Evolutionary conservation across 2,113 vertebrate genomes (phyloP).

Genomic region (Gadus chalcogrammus): DNA sequence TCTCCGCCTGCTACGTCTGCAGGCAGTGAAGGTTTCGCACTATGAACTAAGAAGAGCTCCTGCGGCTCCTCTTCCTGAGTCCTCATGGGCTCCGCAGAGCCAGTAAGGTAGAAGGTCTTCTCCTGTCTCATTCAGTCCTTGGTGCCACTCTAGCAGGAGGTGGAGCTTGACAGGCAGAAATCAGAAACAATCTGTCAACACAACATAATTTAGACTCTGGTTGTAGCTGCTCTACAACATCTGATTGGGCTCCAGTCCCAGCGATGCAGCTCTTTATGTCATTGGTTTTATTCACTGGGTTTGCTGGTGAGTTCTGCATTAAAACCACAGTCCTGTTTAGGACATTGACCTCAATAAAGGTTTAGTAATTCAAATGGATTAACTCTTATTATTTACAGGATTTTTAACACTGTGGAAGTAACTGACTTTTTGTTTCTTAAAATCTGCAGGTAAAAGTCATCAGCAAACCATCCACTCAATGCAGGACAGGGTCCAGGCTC

Average conservation of each 20-base stretch:
- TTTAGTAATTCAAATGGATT: background rate
- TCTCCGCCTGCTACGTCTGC: too few relatives aligned
- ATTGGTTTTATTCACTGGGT: background rate
- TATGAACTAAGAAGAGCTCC: background rate
- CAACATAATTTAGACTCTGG: background rate
- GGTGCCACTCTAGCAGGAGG: too few relatives aligned
- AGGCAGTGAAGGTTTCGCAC: too few relatives aligned
- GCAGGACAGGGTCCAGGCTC: too few relatives aligned
- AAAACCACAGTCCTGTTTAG: background rate
- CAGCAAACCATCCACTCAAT: too few relatives aligned
- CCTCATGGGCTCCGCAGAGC: background rate
- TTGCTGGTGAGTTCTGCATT: background rate
- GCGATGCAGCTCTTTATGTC: background rate
- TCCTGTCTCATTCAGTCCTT: too few relatives aligned
- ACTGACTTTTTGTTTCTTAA: too few relatives aligned
- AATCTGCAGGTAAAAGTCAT: too few relatives aligned
- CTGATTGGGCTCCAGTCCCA: background rate
- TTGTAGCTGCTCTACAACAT: background rate
- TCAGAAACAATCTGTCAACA: background rate
- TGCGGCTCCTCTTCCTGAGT: background rate
- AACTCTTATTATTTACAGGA: background rate
- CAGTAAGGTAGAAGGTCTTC: too few relatives aligned
- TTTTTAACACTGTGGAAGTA: too few relatives aligned
- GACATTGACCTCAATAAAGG: background rate
- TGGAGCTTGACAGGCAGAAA: background rate